Percentiles rank a stretch among this genome's conserved stretches.
Conservation (phyloP, 2,113 vertebrate species). For the Indicator indicator region DNA sequence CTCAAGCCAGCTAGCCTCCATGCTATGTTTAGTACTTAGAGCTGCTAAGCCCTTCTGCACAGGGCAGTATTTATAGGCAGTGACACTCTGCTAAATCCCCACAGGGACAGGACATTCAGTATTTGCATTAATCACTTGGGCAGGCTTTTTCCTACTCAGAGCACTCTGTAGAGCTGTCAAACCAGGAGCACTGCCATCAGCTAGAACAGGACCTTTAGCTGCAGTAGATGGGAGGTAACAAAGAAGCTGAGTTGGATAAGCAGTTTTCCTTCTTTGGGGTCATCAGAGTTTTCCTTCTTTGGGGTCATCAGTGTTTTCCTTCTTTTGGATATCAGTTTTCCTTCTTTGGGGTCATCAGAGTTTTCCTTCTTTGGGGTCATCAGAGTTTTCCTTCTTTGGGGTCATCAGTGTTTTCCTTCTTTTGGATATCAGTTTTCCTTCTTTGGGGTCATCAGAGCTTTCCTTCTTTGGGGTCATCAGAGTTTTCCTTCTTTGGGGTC, state of each 20-base stretch:
- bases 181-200: background rate
- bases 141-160: background rate
- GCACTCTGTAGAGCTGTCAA: background rate
- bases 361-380: too few species aligned
- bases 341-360: too few species aligned
- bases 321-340: too few species aligned
- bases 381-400: too few species aligned
- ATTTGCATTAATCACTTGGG: slow-evolving; percentile 30
- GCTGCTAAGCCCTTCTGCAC: slow-evolving; percentile 45
- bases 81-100: slow-evolving; percentile 41
- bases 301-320: too few species aligned
- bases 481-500: too few species aligned
- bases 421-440: background rate
- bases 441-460: too few species aligned
- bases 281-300: background rate
- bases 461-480: too few species aligned
- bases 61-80: slow-evolving; percentile 56
- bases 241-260: background rate
- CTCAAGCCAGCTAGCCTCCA: background rate
- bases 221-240: background rate
- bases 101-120: slow-evolving; percentile 26
- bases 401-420: background rate
- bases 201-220: background rate
- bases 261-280: background rate
- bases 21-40: slow-evolving; percentile 45